phyloP scores from a whole-genome alignment of 1,140 invertebrate genomes.

The Calosoma granatense region DNA sequence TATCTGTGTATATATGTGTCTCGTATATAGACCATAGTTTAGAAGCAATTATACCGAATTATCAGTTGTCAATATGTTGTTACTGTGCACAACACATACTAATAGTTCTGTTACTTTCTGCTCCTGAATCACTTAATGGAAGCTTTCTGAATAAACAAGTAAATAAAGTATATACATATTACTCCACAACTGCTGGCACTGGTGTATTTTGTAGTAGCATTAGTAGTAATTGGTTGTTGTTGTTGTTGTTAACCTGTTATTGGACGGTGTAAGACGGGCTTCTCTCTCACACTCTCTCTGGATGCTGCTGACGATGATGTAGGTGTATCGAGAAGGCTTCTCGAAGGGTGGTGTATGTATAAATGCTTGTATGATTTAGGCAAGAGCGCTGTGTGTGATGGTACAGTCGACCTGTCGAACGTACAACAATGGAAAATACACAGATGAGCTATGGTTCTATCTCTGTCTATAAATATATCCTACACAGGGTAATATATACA shows the following conservation, averaged over 20 bases:
- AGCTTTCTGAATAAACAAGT: not conserved
- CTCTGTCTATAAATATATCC: too few species aligned
- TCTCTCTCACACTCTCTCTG: not conserved
- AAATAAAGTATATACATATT: not conserved
- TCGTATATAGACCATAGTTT: too few species aligned
- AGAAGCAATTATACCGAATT: too few species aligned
- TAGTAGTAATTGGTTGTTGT: too few species aligned
- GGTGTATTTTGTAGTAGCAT: too few species aligned
- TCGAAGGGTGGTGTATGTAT: not conserved
- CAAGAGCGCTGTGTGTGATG: not conserved
- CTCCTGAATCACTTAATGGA: not conserved
- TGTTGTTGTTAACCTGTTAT: too few species aligned
- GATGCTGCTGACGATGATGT: too few species aligned
- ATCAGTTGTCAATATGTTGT: too few species aligned
- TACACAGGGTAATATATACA: conserved; percentile 3
- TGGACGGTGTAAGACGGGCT: too few species aligned
- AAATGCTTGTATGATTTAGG: conserved; percentile 9
- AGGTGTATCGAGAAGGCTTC: conserved; percentile 3
- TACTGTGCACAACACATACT: too few species aligned
- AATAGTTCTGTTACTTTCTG: not conserved
- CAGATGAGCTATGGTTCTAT: not conserved
- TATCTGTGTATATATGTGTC: too few species aligned
- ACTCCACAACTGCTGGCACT: too few species aligned
- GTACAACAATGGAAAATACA: not conserved
- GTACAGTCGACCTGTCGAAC: not conserved